Percentiles rank a stretch among this genome's conserved stretches.
These are phyloP conservation scores for Neostethus bicornis DNA, from an alignment of 2,797 vertebrate genomes.

Conservation along the genomic window DNA sequence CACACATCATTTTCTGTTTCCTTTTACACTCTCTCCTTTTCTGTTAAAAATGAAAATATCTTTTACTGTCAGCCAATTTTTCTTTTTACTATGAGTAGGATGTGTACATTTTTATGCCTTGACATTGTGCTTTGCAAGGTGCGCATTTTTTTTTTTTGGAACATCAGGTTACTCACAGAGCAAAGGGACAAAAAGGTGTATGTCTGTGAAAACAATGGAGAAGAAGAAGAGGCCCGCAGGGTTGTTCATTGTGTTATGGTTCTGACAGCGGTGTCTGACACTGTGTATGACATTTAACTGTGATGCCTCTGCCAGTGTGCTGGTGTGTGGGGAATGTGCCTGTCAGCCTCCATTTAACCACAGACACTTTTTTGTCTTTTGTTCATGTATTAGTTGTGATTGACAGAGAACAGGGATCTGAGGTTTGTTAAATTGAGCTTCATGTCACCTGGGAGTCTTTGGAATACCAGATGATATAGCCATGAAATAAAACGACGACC, in stretches of 20 bases:
- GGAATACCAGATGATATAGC: neutral
- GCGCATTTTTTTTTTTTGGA: slow-evolving; percentile 19
- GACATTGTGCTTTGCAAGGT: slow-evolving; percentile 32
- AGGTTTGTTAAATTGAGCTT: slow-evolving; percentile 52
- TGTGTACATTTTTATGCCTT: slow-evolving; percentile 43
- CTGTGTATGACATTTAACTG: slow-evolving; percentile 67
- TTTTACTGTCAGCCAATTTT: slow-evolving; percentile 26
- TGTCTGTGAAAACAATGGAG: slow-evolving; percentile 33
- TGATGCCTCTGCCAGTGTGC: slow-evolving; percentile 58
- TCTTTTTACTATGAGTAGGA: slow-evolving; percentile 58
- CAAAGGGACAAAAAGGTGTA: slow-evolving; percentile 12
- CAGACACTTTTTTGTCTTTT: slow-evolving; percentile 66
- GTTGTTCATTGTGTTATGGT: slow-evolving; percentile 67
- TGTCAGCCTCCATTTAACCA: slow-evolving; percentile 59
- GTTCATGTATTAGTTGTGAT: slow-evolving; percentile 62
- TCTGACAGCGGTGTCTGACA: slow-evolving; percentile 67
- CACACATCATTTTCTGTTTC: slow-evolving; percentile 31
- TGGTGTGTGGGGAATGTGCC: slow-evolving; percentile 58
- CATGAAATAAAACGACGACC: neutral
- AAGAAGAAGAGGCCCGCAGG: slow-evolving; percentile 51
- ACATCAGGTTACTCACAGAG: slow-evolving; percentile 34
- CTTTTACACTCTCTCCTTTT: slow-evolving; percentile 36
- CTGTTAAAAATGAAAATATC: slow-evolving; percentile 21
- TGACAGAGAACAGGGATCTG: slow-evolving; percentile 64
- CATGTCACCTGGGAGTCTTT: slow-evolving; percentile 17